Base-by-base conservation (phyloP, 2,113 vertebrate species). In the Pandion haliaetus region DNA sequence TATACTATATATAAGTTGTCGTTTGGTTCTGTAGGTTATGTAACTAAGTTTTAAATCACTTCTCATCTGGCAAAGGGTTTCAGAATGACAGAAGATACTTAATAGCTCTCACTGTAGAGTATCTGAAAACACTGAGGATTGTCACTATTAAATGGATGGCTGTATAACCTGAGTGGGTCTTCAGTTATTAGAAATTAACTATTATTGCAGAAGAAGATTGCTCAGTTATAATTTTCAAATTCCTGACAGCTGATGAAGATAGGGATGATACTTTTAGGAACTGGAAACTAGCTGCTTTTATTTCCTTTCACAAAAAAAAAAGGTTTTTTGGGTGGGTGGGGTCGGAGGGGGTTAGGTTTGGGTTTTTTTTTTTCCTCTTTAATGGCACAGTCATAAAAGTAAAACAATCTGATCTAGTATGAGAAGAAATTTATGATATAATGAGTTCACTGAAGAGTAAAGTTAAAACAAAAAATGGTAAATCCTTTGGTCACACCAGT, bases 401-500 rank as follows among this genome's bases (percentile, higher is more conserved):
- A 76, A 88, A 95, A 31, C 5, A 78, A 28, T 26, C 44, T 94
- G 81, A 67, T 79, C 61, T 87, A 67, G 32, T 69, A 40, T 14
- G 40, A 94, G 61, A 87, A 94, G 19, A 83, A 90, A 87, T 85
- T 74, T 78, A 61, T 87, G 59, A 72, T 85, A 87, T 67, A 89
- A 88, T 87, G 83, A 79, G 70, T 52, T 91, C 21, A 17, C 40
- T 90, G 92, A 94, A 93, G 84, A 96, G 58, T 76, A 82, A 94
- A 95, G 57, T 79, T 90, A 40, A 85, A 85, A 79, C 73, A 73
- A 91, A 94, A 93, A 87, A 54, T 8, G 40, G 65, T 90, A 90
- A 95, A 94, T 93, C 82, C 66, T 91, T 96, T 87, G 81, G 91
- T 94, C 95, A 95, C 91, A 79, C 47, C 59, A 31, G 69, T 84